These are phyloP conservation scores for Actinopyga echinites DNA, from an alignment of 53 echinoderm and acorn worm species.

Conservation along the genomic window DNA sequence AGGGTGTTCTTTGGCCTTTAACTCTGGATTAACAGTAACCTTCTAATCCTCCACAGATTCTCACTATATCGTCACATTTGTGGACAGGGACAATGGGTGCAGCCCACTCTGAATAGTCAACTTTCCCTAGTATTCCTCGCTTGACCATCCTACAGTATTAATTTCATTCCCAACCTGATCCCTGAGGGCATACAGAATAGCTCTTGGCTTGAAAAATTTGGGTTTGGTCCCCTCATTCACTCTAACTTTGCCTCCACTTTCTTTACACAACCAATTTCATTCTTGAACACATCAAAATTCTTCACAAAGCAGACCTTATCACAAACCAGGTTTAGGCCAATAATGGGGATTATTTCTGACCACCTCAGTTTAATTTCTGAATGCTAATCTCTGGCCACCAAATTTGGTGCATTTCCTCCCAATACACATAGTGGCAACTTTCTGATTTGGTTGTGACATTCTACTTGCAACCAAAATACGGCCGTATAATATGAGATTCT, in stretches of 20 bases:
- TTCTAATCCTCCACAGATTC: too few relatives aligned
- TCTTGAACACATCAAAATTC: slow-evolving; percentile 20
- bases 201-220: slow-evolving; percentile 46
- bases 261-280: slow-evolving; percentile 14
- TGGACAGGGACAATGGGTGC: too few relatives aligned
- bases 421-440: neutral
- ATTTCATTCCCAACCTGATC: slow-evolving; percentile 8
- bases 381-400: slow-evolving; percentile 60
- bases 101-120: neutral
- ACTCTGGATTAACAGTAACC: too few relatives aligned
- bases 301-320: neutral
- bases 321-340: too few relatives aligned
- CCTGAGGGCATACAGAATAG: slow-evolving; percentile 43
- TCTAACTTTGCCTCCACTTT: too few relatives aligned
- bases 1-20: too few relatives aligned
- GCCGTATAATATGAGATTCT: slow-evolving; percentile 29
- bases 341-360: slow-evolving; percentile 3
- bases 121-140: slow-evolving; percentile 29
- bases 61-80: too few relatives aligned
- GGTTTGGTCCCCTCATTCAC: neutral
- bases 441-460: neutral
- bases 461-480: neutral
- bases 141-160: too few relatives aligned
- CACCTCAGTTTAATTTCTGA: slow-evolving; percentile 39
- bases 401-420: slow-evolving; percentile 33